Evolutionary conservation across 2,888 invertebrate species (phyloP), one percentile per base, ranked within the genome.

Genomic region (Danaus chrysippus): DNA sequence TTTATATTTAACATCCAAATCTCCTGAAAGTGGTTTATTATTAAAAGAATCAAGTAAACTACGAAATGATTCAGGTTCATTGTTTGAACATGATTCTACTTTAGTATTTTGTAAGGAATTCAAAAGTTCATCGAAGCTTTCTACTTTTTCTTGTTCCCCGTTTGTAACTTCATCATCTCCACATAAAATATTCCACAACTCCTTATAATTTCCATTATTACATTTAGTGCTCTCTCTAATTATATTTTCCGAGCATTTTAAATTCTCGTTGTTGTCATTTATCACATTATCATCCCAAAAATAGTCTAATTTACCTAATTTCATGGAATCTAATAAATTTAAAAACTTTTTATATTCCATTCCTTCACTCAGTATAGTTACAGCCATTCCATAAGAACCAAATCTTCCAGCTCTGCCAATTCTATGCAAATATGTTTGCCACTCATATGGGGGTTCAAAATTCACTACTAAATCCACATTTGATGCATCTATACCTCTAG

Each of bases 351-450:
- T 69, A 55, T 92, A 71, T 79, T 97, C 97, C 59, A 92, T 87
- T 8, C 94, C 94, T 56, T 93, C 91, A 71, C 94, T 92, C 10
- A 95, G 85, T 62, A 98, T 93, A 57, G 94, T 95, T 12, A 98
- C 92, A 34, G 96, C 95, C 62, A 93, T 92, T 58, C 98, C 98
- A 80, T 93, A 93, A 0, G 96, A 94, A 0, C 99, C 99, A 91
- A 95, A 99, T 66, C 99, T 92, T 0, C 99, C 99, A 53, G 98
- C 98, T 73, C 99, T 93, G 0, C 99, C 99, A 79, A 98, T 98
- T 76, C 99, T 92, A 88, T 99, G 99, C 67, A 98, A 92, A 90
- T 98, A 98, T 15, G 96, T 97, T 68, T 95, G 94, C 70, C 93
- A 92, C 75, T 96, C 95, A 67, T 77, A 77, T 0, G 99, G 97